Conservation (phyloP, 1,140 invertebrate species). For the Bombus fervidus region DNA sequence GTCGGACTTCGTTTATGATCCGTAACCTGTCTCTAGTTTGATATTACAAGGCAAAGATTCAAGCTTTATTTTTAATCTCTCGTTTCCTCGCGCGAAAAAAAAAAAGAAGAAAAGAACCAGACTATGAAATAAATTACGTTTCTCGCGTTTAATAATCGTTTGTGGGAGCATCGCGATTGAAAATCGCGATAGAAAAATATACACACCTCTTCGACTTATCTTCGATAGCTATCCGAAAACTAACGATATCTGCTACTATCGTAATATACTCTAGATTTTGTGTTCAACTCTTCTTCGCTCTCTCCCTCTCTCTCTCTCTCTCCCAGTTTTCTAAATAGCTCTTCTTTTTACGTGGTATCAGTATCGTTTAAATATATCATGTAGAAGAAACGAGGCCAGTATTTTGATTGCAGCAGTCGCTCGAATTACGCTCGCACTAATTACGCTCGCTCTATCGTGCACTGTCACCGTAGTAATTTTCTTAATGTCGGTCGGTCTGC, state of each 20-base stretch:
- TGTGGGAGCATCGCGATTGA: constrained; percentile 43
- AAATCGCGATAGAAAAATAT: constrained; percentile 63
- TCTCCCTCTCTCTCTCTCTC: no score
- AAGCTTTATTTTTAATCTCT: neutral
- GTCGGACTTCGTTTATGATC: no score
- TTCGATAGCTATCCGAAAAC: constrained; percentile 44
- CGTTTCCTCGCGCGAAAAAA: neutral
- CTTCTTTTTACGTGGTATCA: neutral
- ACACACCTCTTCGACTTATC: constrained; percentile 48
- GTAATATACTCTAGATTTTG: neutral
- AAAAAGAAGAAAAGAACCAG: no score
- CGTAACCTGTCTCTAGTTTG: no score
- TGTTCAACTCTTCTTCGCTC: neutral
- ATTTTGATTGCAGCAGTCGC: neutral
- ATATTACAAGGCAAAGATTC: neutral
- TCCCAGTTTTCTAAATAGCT: neutral
- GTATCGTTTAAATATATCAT: neutral
- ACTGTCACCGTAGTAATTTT: no score
- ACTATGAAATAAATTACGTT: constrained; percentile 39
- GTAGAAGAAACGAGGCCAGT: neutral
- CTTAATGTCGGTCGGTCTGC: no score
- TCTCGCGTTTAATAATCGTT: constrained; percentile 37
- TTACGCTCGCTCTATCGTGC: neutral
- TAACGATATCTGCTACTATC: constrained; percentile 29
- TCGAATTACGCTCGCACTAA: neutral